Evolutionary conservation across 2,888 invertebrate genomes (phyloP), one percentile per base, ranked within the genome.

Genomic region (Amblyjoppa proteus): DNA sequence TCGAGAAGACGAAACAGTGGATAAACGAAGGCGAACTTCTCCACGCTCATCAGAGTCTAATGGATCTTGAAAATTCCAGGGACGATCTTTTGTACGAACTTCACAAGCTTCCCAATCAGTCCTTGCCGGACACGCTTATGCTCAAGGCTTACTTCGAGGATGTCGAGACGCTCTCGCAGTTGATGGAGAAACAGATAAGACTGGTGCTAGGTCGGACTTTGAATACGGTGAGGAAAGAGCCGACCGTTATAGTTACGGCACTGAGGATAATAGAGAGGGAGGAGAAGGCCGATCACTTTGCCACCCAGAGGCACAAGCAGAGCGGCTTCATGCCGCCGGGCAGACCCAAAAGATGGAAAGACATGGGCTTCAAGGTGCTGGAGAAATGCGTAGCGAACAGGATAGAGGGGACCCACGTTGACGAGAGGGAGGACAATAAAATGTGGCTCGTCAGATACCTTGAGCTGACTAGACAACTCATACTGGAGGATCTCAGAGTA

Each of bases 61-160:
- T 98, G 92, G 99, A 99, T 94, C 95, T 99, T 89, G 99, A 99
- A 94, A 98, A 98, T 93, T 99, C 99, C 0, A 95, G 99, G 88
- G 99, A 99, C 95, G 99, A 99, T 94, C 95, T 99, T 41, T 94
- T 99, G 31, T 98, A 97, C 93, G 99, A 99, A 92, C 95, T 99
- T 45, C 98, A 99, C 93, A 98, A 99, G 93, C 95, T 99, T 88
- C 98, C 99, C 0, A 98, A 98, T 92, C 98, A 99, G 92, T 97
- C 97, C 0, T 96, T 97, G 0, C 97, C 97, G 88, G 99, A 99
- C 93, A 98, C 97, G 93, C 97, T 98, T 75, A 97, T 99, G 95
- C 94, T 99, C 2, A 98, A 98, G 94, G 97, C 98, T 16, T 99
- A 99, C 94, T 99, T 99, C 94, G 97, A 97, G 89, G 99, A 99